Evolutionary conservation across 2,797 vertebrate genomes (phyloP), one percentile per base, ranked within the genome.

Genomic region (Babyrousa celebensis): DNA sequence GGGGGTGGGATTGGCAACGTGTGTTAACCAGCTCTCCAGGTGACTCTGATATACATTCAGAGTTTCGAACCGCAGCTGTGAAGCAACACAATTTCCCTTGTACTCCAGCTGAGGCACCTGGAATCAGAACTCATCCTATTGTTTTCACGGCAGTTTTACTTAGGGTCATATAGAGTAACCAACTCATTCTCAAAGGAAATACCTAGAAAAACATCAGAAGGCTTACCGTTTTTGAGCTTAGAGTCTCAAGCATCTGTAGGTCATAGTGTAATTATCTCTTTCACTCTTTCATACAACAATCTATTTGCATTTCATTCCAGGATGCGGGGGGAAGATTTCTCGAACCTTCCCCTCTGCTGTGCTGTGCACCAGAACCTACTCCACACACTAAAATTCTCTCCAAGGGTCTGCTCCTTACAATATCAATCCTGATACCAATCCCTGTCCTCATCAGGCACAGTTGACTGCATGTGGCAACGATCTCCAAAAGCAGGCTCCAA

Each of bases 261-360:
- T 95, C 82, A 40, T 32, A 23, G 17, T 77, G 92, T 79, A 80
- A 72, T 85, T 56, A 92, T 58, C 14, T 70, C 71, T 36, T 88
- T 82, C n/a, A 48, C 48, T 71, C 32, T 72, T 85, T 40, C 16
- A 9, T 67, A n/a, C 48, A 84, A 23, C 8, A 71, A 32, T 71
- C 79, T 86, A 78, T 92, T 97, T 97, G 63, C 65, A 86, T 96
- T 85, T 92, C 62, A 67, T 75, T 93, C 29, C 72, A 63, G 54
- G 40, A 58, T 43, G 3, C 2, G 8, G 60, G n/a, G 25, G 25
- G 52, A 10, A 20, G 48, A 48, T 48, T 67, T 89, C 94, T 89
- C 58, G 80, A 78, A n/a, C 58, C 48, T 84, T 96, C 78, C 62
- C 25, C 11, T 43, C 36, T 86, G 7, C 36, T 29, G 2, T 63